Base-by-base conservation (phyloP, 1,140 invertebrate species). In the Gonatopus flavifemur region DNA sequence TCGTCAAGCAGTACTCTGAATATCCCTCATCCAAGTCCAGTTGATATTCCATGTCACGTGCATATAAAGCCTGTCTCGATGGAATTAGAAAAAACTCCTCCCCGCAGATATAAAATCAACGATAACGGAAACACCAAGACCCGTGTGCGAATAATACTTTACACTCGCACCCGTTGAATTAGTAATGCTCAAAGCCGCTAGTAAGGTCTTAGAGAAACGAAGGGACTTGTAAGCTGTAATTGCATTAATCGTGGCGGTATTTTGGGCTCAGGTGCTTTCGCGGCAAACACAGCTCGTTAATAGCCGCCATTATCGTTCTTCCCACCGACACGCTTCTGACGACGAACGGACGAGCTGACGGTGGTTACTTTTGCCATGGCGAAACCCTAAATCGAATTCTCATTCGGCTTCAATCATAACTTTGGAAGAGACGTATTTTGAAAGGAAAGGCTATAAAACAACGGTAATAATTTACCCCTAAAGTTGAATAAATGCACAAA, bases 201-300 rank as follows among this genome's bases (percentile, higher is more conserved):
- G n/a, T n/a, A 43, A 46, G 64, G 62, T 64, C 59, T 66, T 57
- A 54, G 54, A 57, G 63, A n/a, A n/a, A 46, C 56, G 65, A 64
- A 69, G 66, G 62, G 62, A 72, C 72, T 76, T 74, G 71, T 70
- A 76, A 73, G 74, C 72, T 75, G 69, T 76, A 76, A 76, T 76
- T 76, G 74, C 74, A 70, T 76, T 75, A 74, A 73, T 76, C 74
- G 74, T 62, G 70, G 71, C 69, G 72, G 75, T 75, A 76, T 76
- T 75, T 75, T 72, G 72, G 74, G 70, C 70, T 72, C 74, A 74
- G 72, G 72, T 75, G 72, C 56, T 60, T 65, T 66, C 66, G 64
- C 69, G 68, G 57, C 63, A 59, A 59, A 59, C 57, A 64, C 57
- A 58, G 68, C 65, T 74, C 74, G 74, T 69, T 75, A 75, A 75